These are phyloP conservation scores for Latrodectus hesperus DNA, from an alignment of 2,888 invertebrate genomes.

Conservation along the genomic window DNA sequence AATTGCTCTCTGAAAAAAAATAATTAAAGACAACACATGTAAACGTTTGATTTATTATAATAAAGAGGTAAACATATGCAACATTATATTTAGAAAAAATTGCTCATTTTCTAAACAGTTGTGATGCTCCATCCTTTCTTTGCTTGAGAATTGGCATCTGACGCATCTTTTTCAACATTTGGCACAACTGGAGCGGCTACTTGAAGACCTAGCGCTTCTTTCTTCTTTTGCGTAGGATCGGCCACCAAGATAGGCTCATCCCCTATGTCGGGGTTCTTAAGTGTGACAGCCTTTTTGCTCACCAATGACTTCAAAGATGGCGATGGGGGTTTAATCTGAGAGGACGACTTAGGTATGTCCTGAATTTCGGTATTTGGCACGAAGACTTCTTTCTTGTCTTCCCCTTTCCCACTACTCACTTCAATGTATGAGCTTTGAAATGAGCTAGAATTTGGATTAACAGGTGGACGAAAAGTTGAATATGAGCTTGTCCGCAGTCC, in stretches of 20 bases:
- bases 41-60: conserved; percentile 19
- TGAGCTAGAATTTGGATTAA: conserved; percentile 23
- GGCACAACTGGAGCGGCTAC: conserved; percentile 64
- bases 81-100: background rate
- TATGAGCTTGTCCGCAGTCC: conserved; percentile 53
- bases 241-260: conserved; percentile 35
- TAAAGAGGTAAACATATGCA: conserved; percentile 30
- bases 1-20: background rate
- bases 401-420: background rate
- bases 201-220: conserved; percentile 35
- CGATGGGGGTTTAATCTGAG: conserved; percentile 32
- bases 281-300: conserved; percentile 17
- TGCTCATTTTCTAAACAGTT: conserved; percentile 50
- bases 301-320: conserved; percentile 6
- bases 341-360: conserved; percentile 17
- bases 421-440: conserved; percentile 32
- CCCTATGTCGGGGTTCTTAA: conserved; percentile 54
- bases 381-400: conserved; percentile 15
- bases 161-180: conserved; percentile 36
- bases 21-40: background rate
- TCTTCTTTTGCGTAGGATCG: conserved; percentile 39
- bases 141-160: conserved; percentile 22
- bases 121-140: conserved; percentile 68
- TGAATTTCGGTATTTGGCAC: conserved; percentile 21
- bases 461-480: conserved; percentile 54